Conservation (phyloP, 2,888 invertebrate genomes). For the Cephus sareptanus region DNA sequence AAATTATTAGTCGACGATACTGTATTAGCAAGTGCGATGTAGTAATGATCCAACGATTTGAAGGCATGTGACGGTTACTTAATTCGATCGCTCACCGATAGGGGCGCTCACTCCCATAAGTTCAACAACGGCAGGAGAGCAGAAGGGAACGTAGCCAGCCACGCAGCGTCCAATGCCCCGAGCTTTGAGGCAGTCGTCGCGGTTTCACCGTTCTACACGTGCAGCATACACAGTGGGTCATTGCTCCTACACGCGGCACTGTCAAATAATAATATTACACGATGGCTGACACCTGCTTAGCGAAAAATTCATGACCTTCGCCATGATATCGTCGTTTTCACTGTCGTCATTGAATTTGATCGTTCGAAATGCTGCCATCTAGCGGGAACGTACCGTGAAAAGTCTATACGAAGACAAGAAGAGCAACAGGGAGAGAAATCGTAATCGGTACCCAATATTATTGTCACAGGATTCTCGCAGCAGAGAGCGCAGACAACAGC, state of each 20-base stretch:
- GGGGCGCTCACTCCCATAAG: slow-evolving; percentile 14
- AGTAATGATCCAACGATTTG: not conserved
- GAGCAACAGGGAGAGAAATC: not conserved
- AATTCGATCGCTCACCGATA: slow-evolving; percentile 18
- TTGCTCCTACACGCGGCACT: slow-evolving; percentile 50
- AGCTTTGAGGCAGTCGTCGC: slow-evolving; percentile 50
- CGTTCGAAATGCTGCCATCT: not conserved
- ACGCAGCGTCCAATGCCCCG: slow-evolving; percentile 53
- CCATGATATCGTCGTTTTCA: slow-evolving; percentile 14
- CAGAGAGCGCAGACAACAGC: not conserved
- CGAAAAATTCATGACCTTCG: slow-evolving; percentile 31
- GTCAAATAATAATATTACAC: slow-evolving; percentile 51
- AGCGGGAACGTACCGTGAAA: not conserved
- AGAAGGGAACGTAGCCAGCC: slow-evolving; percentile 18
- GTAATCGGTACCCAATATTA: not conserved
- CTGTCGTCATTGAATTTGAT: not conserved
- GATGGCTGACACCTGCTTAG: slow-evolving; percentile 27
- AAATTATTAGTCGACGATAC: not conserved
- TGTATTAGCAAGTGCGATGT: not conserved
- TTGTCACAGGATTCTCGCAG: not conserved
- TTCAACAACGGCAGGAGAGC: slow-evolving; percentile 26
- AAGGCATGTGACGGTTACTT: not conserved
- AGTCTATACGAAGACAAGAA: not conserved
- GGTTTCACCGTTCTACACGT: slow-evolving; percentile 58
- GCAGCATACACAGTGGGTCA: slow-evolving; percentile 60